Conservation (phyloP, 2,113 vertebrate species). For the Pteruthius melanotis region DNA sequence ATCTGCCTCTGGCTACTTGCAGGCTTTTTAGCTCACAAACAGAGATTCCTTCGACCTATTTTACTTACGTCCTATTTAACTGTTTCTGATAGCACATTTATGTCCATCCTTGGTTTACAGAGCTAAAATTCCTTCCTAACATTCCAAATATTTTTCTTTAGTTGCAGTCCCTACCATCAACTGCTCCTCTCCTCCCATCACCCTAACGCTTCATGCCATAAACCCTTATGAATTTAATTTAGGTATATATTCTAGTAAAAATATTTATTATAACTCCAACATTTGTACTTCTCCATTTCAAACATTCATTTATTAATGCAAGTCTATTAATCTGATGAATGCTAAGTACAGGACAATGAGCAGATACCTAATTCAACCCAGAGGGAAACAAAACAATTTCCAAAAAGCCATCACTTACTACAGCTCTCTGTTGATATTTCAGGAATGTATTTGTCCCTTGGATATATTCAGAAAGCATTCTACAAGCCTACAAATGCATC, state of each 20-base stretch:
- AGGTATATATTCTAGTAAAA: not conserved
- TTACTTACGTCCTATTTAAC: not conserved
- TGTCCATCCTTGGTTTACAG: not conserved
- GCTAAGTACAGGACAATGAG: conserved; percentile 43
- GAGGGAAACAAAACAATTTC: conserved; percentile 69
- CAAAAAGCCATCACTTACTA: conserved; percentile 67
- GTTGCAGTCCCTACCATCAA: not conserved
- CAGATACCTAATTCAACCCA: conserved; percentile 63
- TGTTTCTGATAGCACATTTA: not conserved
- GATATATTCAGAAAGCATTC: conserved; percentile 66
- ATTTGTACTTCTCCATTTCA: conserved; percentile 47
- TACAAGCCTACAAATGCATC: conserved; percentile 60
- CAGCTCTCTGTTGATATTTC: conserved; percentile 71
- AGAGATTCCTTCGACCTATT: not conserved
- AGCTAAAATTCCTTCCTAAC: not conserved
- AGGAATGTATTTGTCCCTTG: conserved; percentile 71
- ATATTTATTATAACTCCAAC: conserved; percentile 25
- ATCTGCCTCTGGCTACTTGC: not conserved
- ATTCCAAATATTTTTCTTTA: not conserved
- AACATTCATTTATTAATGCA: conserved; percentile 65
- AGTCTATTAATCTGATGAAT: conserved; percentile 67
- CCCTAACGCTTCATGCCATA: not conserved
- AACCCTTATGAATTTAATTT: conserved; percentile 33
- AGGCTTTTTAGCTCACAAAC: not conserved
- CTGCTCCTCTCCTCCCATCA: not conserved